Base-by-base conservation (phyloP, 2,113 vertebrate genomes). In the Calypte anna region DNA sequence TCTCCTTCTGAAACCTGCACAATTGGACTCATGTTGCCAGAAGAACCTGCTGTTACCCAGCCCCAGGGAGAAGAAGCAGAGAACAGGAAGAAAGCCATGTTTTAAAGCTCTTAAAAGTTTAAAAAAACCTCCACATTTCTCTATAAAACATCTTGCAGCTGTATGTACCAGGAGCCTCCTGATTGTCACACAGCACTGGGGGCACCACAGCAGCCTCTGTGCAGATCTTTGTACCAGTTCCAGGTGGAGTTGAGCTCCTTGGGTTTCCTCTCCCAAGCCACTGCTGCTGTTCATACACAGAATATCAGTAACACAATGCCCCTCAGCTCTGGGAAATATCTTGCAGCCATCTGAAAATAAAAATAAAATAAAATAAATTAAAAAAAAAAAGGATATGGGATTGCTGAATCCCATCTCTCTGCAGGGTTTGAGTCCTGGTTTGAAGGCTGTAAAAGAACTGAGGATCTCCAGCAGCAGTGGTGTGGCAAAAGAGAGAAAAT, bases 21-120 rank as follows among this genome's bases (percentile, higher is more conserved):
- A 95, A 97, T 96, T 97, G 94, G 94, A 96, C 93, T 96, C 89
- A 3, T 97, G 96, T 96, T 63, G 64, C 95, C 94, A 96, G 93
- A 92, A 95, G 94, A 97, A 95, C 95, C 91, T 96, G 95, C 94
- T 97, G 96, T 95, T 97, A 96, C 93, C 93, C 88, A 93, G 96
- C 95, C 95, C 78, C 95, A 76, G 94, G 96, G 96, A 94, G 94
- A 94, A 94, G 91, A 73, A 94, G 46, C n/a, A 82, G 86, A 88
- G 83, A 94, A 92, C 93, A 94, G 94, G 93, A 87, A 95, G 91
- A 93, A 95, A 97, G 27, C 48, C 92, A 51, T 38, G 64, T 95
- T 95, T 78, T 69, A 92, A 93, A 97, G 95, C 96, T 93, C 86
- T 94, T 90, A 75, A 88, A 96, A 93, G 86, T 40, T 1, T 3